A percentile compares a stretch with the other conserved stretches of the same genome.
Evolutionary conservation across 2,797 vertebrate species (phyloP).

Genomic region (Pangasius sanitwongsei): DNA sequence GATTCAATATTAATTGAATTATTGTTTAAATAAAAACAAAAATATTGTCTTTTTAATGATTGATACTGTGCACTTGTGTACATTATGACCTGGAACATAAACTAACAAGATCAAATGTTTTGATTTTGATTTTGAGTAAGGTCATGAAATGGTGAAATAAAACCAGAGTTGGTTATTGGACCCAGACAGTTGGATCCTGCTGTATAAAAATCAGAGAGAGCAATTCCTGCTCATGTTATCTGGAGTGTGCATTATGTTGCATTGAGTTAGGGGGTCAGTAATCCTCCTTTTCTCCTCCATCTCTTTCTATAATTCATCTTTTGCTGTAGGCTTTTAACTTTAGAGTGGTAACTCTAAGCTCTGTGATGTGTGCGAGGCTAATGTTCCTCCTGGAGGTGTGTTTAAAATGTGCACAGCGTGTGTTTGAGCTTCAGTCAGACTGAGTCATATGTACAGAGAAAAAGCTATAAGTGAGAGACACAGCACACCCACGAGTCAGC

Average conservation of each 20-base stretch:
- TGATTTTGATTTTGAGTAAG: neutral
- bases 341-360: neutral
- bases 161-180: neutral
- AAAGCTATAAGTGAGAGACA: constrained; percentile 48
- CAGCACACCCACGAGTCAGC: constrained; percentile 61
- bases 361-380: constrained; percentile 13
- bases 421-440: constrained; percentile 69
- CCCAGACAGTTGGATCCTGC: neutral
- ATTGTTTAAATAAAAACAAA: neutral
- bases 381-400: constrained; percentile 54
- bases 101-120: neutral
- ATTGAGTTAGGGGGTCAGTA: neutral
- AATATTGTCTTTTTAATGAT: neutral
- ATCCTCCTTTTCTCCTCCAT: neutral
- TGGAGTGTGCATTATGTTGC: neutral
- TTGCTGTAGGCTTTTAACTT: constrained; percentile 13
- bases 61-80: neutral
- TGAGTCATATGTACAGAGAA: constrained; percentile 64
- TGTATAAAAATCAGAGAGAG: neutral
- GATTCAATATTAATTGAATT: too few relatives aligned
- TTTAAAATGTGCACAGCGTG: constrained; percentile 61
- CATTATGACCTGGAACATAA: neutral
- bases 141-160: neutral
- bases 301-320: neutral
- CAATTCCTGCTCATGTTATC: neutral